Base-by-base conservation (phyloP, 2,888 invertebrate genomes). In the Pegoplata infirma region DNA sequence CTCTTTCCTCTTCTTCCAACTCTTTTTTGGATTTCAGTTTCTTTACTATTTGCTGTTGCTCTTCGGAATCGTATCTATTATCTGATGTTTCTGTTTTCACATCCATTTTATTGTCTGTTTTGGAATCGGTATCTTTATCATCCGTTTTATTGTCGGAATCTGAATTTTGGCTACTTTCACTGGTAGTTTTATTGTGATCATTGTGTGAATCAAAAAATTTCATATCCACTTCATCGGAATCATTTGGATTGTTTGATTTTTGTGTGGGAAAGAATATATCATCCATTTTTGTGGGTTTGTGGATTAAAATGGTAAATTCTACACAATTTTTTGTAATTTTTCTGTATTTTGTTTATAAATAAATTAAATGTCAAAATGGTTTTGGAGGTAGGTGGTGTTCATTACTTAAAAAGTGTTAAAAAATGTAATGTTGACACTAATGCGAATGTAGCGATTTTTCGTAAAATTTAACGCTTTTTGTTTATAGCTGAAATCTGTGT, bases 1-100 rank as follows among this genome's bases (percentile, higher is more conserved):
- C 97, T 77, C 98, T 90, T 88, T 98, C 98, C 86, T 98, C 98
- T 88, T 98, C 97, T 88, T 98, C 97, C 8, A 97, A 87, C 89
- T 97, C 97, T 79, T 93, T 94, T 90, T 94, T 95, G 84, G 93
- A 94, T 89, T 93, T 94, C 64, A 92, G 92, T 85, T 94, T 95
- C 84, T 93, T 93, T 85, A 93, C 72, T 73, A 80, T 2, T 66
- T 76, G 14, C 12, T 83, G 84, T 7, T 84, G 17, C 4, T 72
- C 78, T 16, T 81, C 78, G 1, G 16, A 21, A 21, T 71, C 79
- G 21, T 36, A 80, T 47, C 69, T 74, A 32, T 63, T 51, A 6
- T 71, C 77, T 0, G 7, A 49, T 58, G 46, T 69, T 40, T 73
- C 78, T 4, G 68, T 72, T 28, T 81, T 81, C 0, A 76, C 23